phyloP scores from a whole-genome alignment of 2,797 vertebrate species.

The Lacerta bilineata region DNA sequence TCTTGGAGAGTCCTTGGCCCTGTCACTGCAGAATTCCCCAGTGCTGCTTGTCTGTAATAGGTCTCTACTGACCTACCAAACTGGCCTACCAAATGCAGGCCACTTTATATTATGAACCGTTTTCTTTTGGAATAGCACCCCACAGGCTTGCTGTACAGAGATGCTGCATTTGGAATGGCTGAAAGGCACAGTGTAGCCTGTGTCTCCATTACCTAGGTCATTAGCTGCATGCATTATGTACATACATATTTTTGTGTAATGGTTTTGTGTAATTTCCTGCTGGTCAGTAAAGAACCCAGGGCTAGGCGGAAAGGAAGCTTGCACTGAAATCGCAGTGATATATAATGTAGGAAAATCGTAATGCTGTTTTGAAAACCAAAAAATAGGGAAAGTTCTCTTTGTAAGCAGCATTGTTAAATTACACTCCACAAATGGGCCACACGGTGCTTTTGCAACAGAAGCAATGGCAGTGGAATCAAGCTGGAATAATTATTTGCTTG shows the following conservation, averaged over 20 bases:
- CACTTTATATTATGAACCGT: not conserved
- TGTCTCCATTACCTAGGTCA: not conserved
- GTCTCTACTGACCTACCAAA: not conserved
- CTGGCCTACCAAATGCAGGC: not conserved
- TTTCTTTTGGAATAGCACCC: not conserved
- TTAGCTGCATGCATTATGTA: not conserved
- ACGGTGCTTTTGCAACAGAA: constrained; percentile 6
- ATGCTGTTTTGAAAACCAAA: constrained; percentile 16
- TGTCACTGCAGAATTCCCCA: not conserved
- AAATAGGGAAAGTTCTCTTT: not conserved
- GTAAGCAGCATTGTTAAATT: not conserved
- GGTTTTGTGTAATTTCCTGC: not conserved
- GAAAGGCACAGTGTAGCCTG: not conserved
- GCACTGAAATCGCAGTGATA: constrained; percentile 1
- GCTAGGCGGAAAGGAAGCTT: constrained; percentile 2
- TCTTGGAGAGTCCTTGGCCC: too few relatives aligned
- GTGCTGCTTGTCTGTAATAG: not conserved
- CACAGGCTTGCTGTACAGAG: not conserved
- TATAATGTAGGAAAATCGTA: not conserved
- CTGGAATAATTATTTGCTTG: not conserved
- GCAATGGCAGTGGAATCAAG: not conserved
- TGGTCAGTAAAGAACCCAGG: not conserved
- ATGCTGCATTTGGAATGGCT: not conserved
- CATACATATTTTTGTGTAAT: not conserved
- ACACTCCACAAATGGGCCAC: not conserved